Percentiles rank a stretch among this genome's conserved stretches.
Conservation (phyloP, 2,113 vertebrate species). For the Promerops cafer region DNA sequence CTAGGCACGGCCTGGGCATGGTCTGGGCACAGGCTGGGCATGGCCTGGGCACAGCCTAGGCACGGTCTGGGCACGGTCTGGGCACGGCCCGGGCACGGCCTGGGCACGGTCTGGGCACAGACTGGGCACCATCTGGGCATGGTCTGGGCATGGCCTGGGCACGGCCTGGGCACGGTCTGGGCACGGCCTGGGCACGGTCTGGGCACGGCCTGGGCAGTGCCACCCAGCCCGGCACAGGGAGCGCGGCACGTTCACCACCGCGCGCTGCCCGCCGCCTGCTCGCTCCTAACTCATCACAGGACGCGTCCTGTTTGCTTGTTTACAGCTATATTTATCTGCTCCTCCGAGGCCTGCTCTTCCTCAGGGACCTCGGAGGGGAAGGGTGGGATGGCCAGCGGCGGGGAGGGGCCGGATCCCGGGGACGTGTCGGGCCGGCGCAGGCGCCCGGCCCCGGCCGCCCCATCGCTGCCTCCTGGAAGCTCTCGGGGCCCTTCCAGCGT, state of each 20-base stretch:
- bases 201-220: not conserved
- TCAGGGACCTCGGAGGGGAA: conserved; percentile 54
- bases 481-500: not conserved
- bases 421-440: not conserved
- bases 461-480: not conserved
- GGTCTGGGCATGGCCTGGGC: too few relatives aligned
- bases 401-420: not conserved
- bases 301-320: conserved; percentile 65
- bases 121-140: too few relatives aligned
- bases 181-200: too few relatives aligned
- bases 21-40: too few relatives aligned
- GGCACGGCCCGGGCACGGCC: too few relatives aligned
- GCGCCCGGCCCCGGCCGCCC: not conserved
- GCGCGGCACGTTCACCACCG: not conserved
- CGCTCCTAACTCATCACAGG: not conserved
- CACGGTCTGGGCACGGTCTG: too few relatives aligned
- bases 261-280: not conserved
- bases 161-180: too few relatives aligned
- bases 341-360: conserved; percentile 36
- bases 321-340: conserved; percentile 63
- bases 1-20: too few relatives aligned
- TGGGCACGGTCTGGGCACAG: too few relatives aligned
- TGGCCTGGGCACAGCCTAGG: too few relatives aligned
- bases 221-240: not conserved
- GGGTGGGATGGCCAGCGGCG: not conserved